Evolutionary conservation across 1,140 invertebrate species (phyloP).

Genomic region (Trypoxylus dichotomus): DNA sequence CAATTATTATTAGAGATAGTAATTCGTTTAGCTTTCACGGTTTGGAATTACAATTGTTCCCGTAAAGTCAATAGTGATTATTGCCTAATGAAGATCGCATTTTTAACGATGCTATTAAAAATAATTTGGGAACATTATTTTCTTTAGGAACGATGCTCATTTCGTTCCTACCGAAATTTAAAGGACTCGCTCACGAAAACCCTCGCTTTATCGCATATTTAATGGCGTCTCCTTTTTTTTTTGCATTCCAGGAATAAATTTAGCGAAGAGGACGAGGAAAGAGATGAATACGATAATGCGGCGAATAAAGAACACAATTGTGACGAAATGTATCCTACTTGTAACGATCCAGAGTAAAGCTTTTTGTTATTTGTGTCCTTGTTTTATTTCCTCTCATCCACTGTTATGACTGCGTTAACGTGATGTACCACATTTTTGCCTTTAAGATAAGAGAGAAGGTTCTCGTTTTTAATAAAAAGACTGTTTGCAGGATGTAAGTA

Average conservation of each 20-base stretch:
- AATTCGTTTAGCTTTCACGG: too few relatives aligned
- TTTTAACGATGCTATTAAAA: too few relatives aligned
- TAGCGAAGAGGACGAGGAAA: constrained; percentile 40
- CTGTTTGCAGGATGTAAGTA: too few relatives aligned
- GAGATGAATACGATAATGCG: constrained; percentile 44
- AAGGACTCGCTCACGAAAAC: not conserved
- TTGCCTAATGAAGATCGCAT: too few relatives aligned
- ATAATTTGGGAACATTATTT: too few relatives aligned
- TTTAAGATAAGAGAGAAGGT: too few relatives aligned
- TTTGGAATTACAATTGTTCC: too few relatives aligned
- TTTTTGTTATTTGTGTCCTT: not conserved
- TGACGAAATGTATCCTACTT: constrained; percentile 54
- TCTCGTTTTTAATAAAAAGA: too few relatives aligned
- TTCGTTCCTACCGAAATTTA: too few relatives aligned
- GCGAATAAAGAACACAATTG: constrained; percentile 51
- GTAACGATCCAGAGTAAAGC: constrained; percentile 36
- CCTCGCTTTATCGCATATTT: not conserved
- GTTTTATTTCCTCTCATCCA: not conserved
- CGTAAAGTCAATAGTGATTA: too few relatives aligned
- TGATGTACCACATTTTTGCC: not conserved
- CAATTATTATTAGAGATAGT: not conserved
- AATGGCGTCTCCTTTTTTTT: not conserved
- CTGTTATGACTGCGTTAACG: not conserved
- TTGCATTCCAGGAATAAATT: constrained; percentile 44
- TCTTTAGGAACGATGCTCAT: too few relatives aligned